These are phyloP conservation scores for Ispidina lecontei DNA, from an alignment of 2,797 vertebrate species.

Conservation along the genomic window DNA sequence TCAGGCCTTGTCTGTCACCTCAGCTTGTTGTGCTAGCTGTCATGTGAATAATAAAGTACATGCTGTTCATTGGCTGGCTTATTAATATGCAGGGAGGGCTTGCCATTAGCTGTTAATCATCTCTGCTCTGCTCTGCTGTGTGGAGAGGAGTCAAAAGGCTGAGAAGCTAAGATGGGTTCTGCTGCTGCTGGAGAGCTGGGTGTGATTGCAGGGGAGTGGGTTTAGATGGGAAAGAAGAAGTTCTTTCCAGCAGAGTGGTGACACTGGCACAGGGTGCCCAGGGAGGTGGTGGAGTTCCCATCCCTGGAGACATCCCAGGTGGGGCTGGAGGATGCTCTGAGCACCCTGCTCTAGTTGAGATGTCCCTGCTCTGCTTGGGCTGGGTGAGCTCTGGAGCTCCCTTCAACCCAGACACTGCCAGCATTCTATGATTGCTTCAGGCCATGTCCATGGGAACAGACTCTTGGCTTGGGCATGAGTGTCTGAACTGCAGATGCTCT, in stretches of 20 bases:
- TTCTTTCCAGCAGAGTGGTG: too few relatives aligned
- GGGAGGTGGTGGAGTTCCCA: too few relatives aligned
- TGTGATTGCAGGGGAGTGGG: background rate
- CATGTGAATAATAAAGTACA: background rate
- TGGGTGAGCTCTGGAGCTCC: too few relatives aligned
- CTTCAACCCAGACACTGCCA: too few relatives aligned
- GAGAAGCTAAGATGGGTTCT: background rate
- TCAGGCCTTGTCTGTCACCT: constrained; percentile 48
- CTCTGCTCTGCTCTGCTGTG: background rate
- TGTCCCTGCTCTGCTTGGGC: too few relatives aligned
- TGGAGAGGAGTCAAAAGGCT: background rate
- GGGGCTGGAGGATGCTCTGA: too few relatives aligned
- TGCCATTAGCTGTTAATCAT: background rate
- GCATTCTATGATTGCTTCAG: background rate
- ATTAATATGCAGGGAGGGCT: constrained; percentile 13
- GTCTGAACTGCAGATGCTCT: background rate
- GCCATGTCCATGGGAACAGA: accelerated
- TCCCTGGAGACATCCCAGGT: too few relatives aligned
- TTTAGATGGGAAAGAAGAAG: too few relatives aligned
- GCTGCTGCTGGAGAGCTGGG: background rate
- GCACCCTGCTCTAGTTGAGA: too few relatives aligned
- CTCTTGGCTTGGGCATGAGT: background rate
- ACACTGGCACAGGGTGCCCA: too few relatives aligned
- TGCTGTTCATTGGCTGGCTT: background rate
- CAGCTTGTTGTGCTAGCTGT: constrained; percentile 16